Conservation (phyloP, 2,888 invertebrate species). For the Latrodectus hesperus region DNA sequence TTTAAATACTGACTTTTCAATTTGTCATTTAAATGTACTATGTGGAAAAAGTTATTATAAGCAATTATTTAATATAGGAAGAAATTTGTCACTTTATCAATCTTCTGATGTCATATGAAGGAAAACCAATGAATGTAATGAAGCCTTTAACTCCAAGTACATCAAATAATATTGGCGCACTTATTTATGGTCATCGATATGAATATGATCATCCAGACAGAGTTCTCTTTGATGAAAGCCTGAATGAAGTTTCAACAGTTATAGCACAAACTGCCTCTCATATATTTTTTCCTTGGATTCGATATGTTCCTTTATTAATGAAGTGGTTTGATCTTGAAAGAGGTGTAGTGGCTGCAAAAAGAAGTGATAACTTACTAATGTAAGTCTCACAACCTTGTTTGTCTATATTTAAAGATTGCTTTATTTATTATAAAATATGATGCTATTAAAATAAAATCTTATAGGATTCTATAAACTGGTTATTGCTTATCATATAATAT, state of each 20-base stretch:
- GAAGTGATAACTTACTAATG: not conserved
- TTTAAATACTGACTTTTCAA: no score
- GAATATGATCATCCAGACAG: slow-evolving; percentile 69
- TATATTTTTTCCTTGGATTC: slow-evolving; percentile 41
- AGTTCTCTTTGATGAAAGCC: slow-evolving; percentile 19
- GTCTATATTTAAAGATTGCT: not conserved
- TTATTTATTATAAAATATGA: not conserved
- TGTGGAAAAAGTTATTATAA: no score
- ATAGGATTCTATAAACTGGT: no score
- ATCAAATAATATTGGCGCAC: slow-evolving; percentile 69
- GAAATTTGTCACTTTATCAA: slow-evolving; percentile 68
- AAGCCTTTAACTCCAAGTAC: slow-evolving; percentile 63
- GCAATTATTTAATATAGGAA: slow-evolving; percentile 3
- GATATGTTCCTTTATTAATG: slow-evolving; percentile 20
- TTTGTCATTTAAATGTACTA: no score
- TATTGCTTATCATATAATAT: no score
- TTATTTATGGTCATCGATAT: slow-evolving; percentile 70
- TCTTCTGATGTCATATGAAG: slow-evolving; percentile 23
- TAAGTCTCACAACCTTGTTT: not conserved
- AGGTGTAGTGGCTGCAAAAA: not conserved
- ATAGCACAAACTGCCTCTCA: slow-evolving; percentile 12
- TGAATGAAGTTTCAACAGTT: not conserved
- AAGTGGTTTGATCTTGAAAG: slow-evolving; percentile 9
- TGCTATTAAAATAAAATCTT: no score
- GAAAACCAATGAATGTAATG: slow-evolving; percentile 47